Base-by-base conservation (phyloP, 2,888 invertebrate species). In the Teleiodes luculella region DNA sequence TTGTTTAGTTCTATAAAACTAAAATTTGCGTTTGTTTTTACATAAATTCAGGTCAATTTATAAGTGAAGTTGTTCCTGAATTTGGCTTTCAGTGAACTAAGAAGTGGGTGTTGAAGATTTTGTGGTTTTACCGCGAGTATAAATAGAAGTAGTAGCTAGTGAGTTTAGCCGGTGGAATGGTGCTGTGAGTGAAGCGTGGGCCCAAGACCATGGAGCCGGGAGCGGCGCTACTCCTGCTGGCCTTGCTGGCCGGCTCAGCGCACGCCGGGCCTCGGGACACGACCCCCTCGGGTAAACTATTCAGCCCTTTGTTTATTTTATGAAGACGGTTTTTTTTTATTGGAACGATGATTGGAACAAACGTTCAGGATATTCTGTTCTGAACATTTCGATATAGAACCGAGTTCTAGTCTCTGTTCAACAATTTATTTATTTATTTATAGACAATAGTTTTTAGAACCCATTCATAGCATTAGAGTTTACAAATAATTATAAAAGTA, bases 181-280 rank as follows among this genome's bases (percentile, higher is more conserved):
- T 43, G 43, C 24, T 6, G 43, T 20, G 33, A 33, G 33, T 8
- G 43, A n/a, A 20, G 43, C 11, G 24, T 13, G 46, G 13, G n/a
- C 8, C 31, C 13, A 16, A 7, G 11, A 16, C 16, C 2, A 46
- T 46, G 46, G 31, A 13, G 37, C 51, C 31, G 47, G 47, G 16
- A 43, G 53, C 50, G 49, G 37, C 54, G 55, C 31, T 53, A 24
- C 39, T 55, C 50, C 33, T 59, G 54, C 52, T 59, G 49, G 52
- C 55, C 18, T 39, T 55, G 30, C 50, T 54, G 46, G 53, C 52
- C 36, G 45, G 53, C 30, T 57, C 55, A 14, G 52, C 50, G n/a
- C 18, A 3, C 3, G 43, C 43, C 20, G 20, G 20, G 8, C 7
- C 24, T 24, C 3, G 24, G 24, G 6, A 4, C 6, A 24, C 6